Evolutionary conservation across 2,888 invertebrate genomes (phyloP).

Genomic region (Mimumesa dahlbomi): DNA sequence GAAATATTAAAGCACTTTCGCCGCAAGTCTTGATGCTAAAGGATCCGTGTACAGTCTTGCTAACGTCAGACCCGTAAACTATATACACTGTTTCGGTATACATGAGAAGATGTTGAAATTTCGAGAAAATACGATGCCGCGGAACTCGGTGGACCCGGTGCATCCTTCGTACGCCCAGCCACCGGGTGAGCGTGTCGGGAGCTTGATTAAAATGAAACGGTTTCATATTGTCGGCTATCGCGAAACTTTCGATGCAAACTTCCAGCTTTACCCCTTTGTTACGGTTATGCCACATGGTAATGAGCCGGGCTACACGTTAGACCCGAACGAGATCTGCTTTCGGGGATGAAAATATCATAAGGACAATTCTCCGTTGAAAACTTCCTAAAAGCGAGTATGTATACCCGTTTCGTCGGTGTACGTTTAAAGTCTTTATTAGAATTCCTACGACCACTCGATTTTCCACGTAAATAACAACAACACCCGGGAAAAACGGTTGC

Average conservation of each 20-base stretch:
- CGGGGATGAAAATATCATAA: conserved; percentile 32
- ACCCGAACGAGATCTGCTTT: conserved; percentile 3
- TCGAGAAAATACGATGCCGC: too few relatives aligned
- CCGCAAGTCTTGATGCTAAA: too few relatives aligned
- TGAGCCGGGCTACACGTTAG: conserved; percentile 1
- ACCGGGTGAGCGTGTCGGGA: not conserved
- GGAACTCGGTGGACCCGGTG: too few relatives aligned
- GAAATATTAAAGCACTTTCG: too few relatives aligned
- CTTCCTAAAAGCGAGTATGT: not conserved
- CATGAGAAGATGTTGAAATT: too few relatives aligned
- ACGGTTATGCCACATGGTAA: conserved; percentile 1
- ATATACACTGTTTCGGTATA: too few relatives aligned
- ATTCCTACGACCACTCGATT: too few relatives aligned
- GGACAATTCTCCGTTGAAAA: conserved; percentile 1
- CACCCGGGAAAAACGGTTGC: too few relatives aligned
- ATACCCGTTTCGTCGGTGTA: not conserved
- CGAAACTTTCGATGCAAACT: conserved; percentile 6
- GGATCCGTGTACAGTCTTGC: too few relatives aligned
- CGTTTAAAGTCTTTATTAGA: conserved; percentile 17
- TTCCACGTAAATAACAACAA: too few relatives aligned
- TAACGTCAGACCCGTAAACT: too few relatives aligned
- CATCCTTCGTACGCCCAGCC: too few relatives aligned
- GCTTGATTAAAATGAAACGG: conserved; percentile 4
- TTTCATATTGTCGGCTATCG: not conserved
- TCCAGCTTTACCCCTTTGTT: not conserved